These are phyloP conservation scores for Antennarius striatus DNA, from an alignment of 2,113 vertebrate species.

Conservation along the genomic window DNA sequence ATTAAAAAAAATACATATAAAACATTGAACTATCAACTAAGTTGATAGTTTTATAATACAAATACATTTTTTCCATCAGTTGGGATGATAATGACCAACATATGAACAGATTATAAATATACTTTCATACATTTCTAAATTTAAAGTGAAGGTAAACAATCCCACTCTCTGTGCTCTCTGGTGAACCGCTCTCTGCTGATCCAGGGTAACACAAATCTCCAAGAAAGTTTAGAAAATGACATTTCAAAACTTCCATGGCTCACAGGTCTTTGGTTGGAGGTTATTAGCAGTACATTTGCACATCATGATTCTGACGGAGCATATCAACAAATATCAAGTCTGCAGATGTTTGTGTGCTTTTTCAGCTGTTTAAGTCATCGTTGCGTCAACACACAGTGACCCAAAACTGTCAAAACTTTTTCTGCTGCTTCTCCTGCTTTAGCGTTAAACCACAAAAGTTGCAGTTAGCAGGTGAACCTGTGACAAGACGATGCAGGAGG, in stretches of 20 bases:
- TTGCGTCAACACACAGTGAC: constrained; percentile 35
- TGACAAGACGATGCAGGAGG: neutral
- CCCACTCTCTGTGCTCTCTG: no score
- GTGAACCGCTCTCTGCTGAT: neutral
- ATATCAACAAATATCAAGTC: constrained; percentile 5
- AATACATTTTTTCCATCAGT: no score
- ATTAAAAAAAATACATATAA: neutral
- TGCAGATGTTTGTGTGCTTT: constrained; percentile 35
- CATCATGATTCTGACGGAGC: constrained; percentile 21
- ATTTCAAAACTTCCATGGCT: neutral
- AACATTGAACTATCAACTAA: no score
- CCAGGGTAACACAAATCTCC: constrained; percentile 5
- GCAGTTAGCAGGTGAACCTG: constrained; percentile 14
- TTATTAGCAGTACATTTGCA: constrained; percentile 50
- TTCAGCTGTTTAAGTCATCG: constrained; percentile 40
- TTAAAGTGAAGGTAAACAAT: no score
- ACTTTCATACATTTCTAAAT: no score
- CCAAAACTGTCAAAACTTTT: constrained; percentile 62
- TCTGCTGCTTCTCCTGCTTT: constrained; percentile 18
- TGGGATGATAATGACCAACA: no score
- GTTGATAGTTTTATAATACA: no score
- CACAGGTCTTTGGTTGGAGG: constrained; percentile 12
- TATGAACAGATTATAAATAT: no score
- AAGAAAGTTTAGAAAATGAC: constrained; percentile 39
- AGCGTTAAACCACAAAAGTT: constrained; percentile 16